Conservation (phyloP, 2,888 invertebrate genomes). For the Dascillus cervinus region DNA sequence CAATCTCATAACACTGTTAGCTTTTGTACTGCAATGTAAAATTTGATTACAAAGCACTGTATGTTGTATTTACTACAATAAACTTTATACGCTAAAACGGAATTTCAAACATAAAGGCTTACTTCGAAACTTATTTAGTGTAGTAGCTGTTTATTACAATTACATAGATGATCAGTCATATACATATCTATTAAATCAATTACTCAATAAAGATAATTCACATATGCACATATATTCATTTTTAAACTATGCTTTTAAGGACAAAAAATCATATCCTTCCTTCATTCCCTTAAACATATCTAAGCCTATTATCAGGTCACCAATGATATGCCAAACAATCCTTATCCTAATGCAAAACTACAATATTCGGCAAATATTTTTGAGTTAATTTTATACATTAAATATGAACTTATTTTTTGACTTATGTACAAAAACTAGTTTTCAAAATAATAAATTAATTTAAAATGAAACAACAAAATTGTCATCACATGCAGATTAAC, state of each 20-base stretch:
- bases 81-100: no score
- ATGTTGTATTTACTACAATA: not conserved
- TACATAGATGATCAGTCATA: no score
- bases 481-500: not conserved
- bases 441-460: not conserved
- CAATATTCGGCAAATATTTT: slow-evolving; percentile 13
- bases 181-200: no score
- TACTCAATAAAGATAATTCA: no score
- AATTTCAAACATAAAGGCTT: no score
- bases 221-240: not conserved
- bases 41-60: not conserved
- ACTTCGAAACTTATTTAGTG: no score
- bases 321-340: slow-evolving; percentile 8
- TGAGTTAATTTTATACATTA: slow-evolving; percentile 2
- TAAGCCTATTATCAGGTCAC: slow-evolving; percentile 11
- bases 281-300: not conserved
- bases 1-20: slow-evolving; percentile 8
- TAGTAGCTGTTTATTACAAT: no score
- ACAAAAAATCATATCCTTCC: slow-evolving; percentile 4
- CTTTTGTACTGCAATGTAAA: slow-evolving; percentile 18
- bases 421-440: not conserved
- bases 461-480: not conserved
- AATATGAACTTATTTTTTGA: slow-evolving; percentile 1
- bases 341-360: slow-evolving; percentile 1
- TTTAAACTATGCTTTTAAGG: slow-evolving; percentile 13